Evolutionary conservation across 2,113 vertebrate species (phyloP).

Genomic region (Tachysurus fulvidraco): DNA sequence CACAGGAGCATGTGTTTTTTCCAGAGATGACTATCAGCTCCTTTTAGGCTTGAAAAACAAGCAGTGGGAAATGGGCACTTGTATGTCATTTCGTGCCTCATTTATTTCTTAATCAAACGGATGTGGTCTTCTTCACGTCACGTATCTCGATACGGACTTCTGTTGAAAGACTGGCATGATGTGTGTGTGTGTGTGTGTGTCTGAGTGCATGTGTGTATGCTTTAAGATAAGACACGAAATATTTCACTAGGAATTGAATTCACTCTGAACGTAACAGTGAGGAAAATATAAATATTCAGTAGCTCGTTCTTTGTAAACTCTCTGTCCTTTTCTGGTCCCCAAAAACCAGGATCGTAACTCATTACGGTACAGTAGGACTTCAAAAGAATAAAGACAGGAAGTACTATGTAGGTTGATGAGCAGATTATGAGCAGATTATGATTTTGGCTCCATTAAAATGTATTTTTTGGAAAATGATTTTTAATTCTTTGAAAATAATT

Average conservation of each 20-base stretch:
- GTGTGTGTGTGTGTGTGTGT: background rate
- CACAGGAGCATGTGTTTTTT: constrained; percentile 47
- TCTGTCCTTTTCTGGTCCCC: background rate
- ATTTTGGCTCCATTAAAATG: background rate
- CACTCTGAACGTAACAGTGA: background rate
- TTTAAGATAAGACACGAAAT: constrained; percentile 5
- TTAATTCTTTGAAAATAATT: too few species aligned
- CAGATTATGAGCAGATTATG: background rate
- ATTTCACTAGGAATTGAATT: background rate
- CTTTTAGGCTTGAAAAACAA: constrained; percentile 47
- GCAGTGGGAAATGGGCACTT: constrained; percentile 30
- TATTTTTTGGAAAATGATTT: background rate
- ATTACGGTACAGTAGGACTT: background rate
- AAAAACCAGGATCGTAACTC: background rate
- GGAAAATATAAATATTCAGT: background rate
- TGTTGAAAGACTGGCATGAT: background rate
- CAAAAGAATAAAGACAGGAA: background rate
- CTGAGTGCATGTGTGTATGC: background rate
- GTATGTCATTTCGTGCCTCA: constrained; percentile 38
- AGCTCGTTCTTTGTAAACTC: background rate
- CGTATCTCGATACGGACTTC: constrained; percentile 20
- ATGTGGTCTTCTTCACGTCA: constrained; percentile 37
- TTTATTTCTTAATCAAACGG: constrained; percentile 52
- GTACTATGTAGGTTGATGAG: background rate
- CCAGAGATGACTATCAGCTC: constrained; percentile 22